Conservation (phyloP, 2,797 vertebrate genomes). For the Tympanoctomys barrerae region DNA sequence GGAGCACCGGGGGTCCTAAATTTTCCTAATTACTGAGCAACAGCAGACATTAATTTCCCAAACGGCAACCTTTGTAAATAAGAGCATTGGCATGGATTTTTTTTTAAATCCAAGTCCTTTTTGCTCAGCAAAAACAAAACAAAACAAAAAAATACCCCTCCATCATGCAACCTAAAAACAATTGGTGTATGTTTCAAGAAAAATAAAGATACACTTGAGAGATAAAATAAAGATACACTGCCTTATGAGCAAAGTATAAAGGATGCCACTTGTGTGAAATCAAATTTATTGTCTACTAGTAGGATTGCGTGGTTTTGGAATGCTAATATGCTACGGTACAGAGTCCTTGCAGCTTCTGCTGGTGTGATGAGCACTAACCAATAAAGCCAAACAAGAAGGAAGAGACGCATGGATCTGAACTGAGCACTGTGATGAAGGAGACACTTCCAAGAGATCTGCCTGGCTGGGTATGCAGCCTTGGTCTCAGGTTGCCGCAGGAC, state of each 20-base stretch:
- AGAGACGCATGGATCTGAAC: not conserved
- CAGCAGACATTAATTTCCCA: constrained; percentile 76
- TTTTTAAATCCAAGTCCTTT: constrained; percentile 45
- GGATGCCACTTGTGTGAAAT: constrained; percentile 54
- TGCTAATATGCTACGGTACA: constrained; percentile 19
- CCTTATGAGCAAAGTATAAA: constrained; percentile 62
- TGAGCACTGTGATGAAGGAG: not conserved
- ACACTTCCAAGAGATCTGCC: not conserved
- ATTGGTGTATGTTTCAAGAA: constrained; percentile 33
- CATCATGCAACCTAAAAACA: not conserved
- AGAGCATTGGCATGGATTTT: constrained; percentile 56
- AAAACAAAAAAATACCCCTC: not conserved
- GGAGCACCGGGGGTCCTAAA: constrained; percentile 73
- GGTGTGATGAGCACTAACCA: not conserved
- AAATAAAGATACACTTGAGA: constrained; percentile 58
- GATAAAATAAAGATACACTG: not conserved
- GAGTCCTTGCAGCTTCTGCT: not conserved
- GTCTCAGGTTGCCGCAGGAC: not conserved
- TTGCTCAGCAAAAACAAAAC: constrained; percentile 34
- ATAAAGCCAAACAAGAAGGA: constrained; percentile 32
- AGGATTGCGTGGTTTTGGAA: not conserved
- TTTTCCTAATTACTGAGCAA: constrained; percentile 77
- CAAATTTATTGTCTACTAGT: constrained; percentile 41
- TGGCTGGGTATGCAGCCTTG: not conserved
- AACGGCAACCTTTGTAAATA: constrained; percentile 76